Evolutionary conservation across 2,888 invertebrate species (phyloP).

Genomic region (Helicoverpa assulta): DNA sequence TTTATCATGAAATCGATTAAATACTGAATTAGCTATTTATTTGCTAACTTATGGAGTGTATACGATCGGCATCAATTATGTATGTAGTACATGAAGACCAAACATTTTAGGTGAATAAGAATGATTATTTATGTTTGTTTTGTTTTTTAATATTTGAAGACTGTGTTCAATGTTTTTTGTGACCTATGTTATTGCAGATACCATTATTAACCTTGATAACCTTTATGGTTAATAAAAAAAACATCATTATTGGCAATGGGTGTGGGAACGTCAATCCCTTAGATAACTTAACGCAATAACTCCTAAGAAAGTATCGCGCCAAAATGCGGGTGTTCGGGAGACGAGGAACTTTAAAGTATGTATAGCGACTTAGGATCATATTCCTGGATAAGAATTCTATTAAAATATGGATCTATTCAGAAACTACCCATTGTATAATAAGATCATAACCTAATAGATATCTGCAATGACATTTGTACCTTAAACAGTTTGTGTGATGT

Average conservation of each 20-base stretch:
- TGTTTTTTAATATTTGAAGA: constrained; percentile 31
- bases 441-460: not conserved
- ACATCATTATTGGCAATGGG: no score
- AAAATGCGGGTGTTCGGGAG: no score
- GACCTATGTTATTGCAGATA: constrained; percentile 18
- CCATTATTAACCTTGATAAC: not conserved
- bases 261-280: no score
- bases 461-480: constrained; percentile 16
- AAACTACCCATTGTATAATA: no score
- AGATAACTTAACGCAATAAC: no score
- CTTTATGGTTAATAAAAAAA: no score
- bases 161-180: constrained; percentile 34
- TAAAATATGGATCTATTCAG: no score
- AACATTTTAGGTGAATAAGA: constrained; percentile 26
- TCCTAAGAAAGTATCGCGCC: no score
- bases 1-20: constrained; percentile 35
- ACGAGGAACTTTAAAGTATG: no score
- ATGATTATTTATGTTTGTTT: constrained; percentile 16
- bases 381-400: no score
- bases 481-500: constrained; percentile 23
- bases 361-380: no score
- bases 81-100: constrained; percentile 56
- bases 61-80: constrained; percentile 65
- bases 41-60: constrained; percentile 61
- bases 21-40: constrained; percentile 34